These are phyloP conservation scores for Papilio xuthus DNA, from an alignment of 1,140 invertebrate genomes.

Conservation along the genomic window DNA sequence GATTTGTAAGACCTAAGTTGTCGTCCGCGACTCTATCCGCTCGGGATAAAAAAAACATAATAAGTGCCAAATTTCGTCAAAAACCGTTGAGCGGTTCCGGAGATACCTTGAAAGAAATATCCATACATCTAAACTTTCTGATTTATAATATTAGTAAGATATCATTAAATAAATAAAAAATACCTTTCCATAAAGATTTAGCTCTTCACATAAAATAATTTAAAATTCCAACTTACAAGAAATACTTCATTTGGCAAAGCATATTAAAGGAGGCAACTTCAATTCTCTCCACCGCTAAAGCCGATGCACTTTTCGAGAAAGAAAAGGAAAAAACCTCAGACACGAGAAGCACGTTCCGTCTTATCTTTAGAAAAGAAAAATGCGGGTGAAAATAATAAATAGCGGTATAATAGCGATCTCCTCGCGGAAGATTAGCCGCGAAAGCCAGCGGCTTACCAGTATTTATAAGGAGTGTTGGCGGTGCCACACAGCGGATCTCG, in stretches of 20 bases:
- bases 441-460: constrained; percentile 77
- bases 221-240: constrained; percentile 68
- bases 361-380: constrained; percentile 76
- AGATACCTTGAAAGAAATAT: too few relatives aligned
- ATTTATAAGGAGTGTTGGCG: constrained; percentile 79
- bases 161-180: neutral
- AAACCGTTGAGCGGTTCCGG: too few relatives aligned
- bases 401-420: constrained; percentile 79
- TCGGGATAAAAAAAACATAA: too few relatives aligned
- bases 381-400: constrained; percentile 77
- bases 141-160: too few relatives aligned
- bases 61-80: too few relatives aligned
- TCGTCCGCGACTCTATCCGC: too few relatives aligned
- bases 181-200: neutral
- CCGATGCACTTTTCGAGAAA: constrained; percentile 51
- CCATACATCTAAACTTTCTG: too few relatives aligned
- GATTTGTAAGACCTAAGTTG: neutral
- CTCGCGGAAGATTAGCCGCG: constrained; percentile 80
- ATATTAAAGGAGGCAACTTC: constrained; percentile 63
- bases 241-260: constrained; percentile 61
- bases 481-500: constrained; percentile 63
- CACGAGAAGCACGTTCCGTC: constrained; percentile 69
- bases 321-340: constrained; percentile 59
- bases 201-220: constrained; percentile 54
- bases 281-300: constrained; percentile 60